Evolutionary conservation across 2,113 vertebrate species (phyloP).

Genomic region (Lophius piscatorius): DNA sequence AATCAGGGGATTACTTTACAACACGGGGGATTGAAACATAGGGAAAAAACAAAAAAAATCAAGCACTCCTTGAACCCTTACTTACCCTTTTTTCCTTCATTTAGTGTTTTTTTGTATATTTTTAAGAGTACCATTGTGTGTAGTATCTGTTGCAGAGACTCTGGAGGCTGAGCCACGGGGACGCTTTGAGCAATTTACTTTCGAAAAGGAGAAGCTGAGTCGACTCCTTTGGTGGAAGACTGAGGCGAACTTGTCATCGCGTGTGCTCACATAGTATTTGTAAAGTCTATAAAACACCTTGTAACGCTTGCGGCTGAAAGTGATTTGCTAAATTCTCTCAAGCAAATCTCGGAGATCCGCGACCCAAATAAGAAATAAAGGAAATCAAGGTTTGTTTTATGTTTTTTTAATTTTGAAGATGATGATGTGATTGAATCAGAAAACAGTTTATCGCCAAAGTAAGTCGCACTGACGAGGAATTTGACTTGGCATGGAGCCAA

Average conservation of each 20-base stretch:
- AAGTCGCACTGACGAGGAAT: too few species aligned
- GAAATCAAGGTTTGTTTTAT: too few species aligned
- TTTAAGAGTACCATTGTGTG: conserved; percentile 15
- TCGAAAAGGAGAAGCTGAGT: conserved; percentile 40
- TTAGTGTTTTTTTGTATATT: conserved; percentile 22
- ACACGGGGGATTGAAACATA: too few species aligned
- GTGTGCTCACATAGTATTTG: conserved; percentile 24
- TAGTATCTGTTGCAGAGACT: conserved; percentile 19
- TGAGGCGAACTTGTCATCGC: conserved; percentile 38
- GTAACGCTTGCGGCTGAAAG: conserved; percentile 14
- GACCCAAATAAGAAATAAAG: neutral
- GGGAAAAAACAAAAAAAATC: too few species aligned
- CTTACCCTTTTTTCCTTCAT: neutral
- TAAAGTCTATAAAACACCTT: conserved; percentile 3
- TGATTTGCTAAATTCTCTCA: conserved; percentile 1
- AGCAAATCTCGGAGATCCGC: conserved; percentile 11
- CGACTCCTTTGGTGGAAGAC: conserved; percentile 20
- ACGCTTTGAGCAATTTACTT: conserved; percentile 61
- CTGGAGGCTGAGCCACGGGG: conserved; percentile 49
- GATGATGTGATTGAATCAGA: too few species aligned
- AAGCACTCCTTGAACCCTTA: too few species aligned
- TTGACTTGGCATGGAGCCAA: too few species aligned
- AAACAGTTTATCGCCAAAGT: too few species aligned
- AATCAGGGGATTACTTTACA: too few species aligned
- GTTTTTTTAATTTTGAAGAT: too few species aligned